These are phyloP conservation scores for Procambarus clarkii DNA, from an alignment of 1,140 invertebrate species.

Conservation along the genomic window DNA sequence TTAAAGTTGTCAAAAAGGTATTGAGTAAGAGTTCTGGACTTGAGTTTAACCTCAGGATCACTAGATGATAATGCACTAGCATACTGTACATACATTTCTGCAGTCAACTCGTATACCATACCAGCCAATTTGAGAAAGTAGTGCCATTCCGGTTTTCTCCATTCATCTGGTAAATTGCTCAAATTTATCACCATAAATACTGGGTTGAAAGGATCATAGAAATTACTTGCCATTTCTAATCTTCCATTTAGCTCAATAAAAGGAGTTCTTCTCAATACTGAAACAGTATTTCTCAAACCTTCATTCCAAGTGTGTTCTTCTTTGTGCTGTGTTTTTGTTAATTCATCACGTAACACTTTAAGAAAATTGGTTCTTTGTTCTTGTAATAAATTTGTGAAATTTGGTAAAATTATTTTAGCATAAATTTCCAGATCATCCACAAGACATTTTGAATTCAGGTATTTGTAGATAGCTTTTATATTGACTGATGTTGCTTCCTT, in stretches of 20 bases:
- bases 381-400: neutral
- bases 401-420: slow-evolving; percentile 20
- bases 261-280: neutral
- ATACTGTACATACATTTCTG: slow-evolving; percentile 26
- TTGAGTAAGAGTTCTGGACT: slow-evolving; percentile 6
- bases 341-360: neutral
- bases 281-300: neutral
- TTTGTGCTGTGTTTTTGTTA: neutral
- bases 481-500: neutral
- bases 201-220: slow-evolving; percentile 5
- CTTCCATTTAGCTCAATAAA: slow-evolving; percentile 9
- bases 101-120: slow-evolving; percentile 12
- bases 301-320: neutral
- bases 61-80: neutral
- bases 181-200: slow-evolving; percentile 27
- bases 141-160: neutral
- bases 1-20: slow-evolving; percentile 2
- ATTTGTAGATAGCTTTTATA: neutral
- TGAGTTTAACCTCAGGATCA: slow-evolving; percentile 20
- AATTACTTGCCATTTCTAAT: slow-evolving; percentile 14
- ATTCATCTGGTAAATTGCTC: slow-evolving; percentile 28
- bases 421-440: slow-evolving; percentile 24
- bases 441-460: slow-evolving; percentile 17
- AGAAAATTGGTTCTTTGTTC: neutral
- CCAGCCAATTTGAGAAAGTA: slow-evolving; percentile 31